Base-by-base conservation (phyloP, 2,888 invertebrate species). In the Drosophila anceps region DNA sequence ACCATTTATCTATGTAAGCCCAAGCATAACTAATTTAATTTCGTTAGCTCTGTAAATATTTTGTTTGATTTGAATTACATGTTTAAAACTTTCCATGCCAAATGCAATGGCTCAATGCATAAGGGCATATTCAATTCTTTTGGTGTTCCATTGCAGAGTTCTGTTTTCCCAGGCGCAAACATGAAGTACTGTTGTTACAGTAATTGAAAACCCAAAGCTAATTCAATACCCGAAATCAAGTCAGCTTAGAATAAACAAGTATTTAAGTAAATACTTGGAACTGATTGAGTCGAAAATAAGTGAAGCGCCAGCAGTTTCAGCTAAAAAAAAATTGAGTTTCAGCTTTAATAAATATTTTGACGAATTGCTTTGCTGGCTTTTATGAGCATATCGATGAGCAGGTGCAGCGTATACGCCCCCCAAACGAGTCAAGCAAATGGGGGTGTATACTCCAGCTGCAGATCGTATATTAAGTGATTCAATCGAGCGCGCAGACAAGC, bases 371-470 rank as follows among this genome's bases (percentile, higher is more conserved):
- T 43, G 55, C 20, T 37, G 39, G 20, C 37, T 33, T 43, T n/a
- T 50, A 37, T 27, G 31, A 12, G 20, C 37, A 37, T 44, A 63
- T 73, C 54, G 79, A 74, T 55, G 51, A 13, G 70, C 76, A 79
- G 80, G 76, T 77, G 76, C 76, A 75, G 76, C 15, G 27, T 15
- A 4, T 54, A 77, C 76, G 66, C 76, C 76, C 70, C 65, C 15
- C 15, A 6, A 6, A 5, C 41, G 5, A 43, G n/a, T 39, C n/a
- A 12, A 10, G 46, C 10, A 2, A 29, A n/a, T 58, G 7, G 41
- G 63, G 79, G 79, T 67, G 79, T 79, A 15, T 39, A 65, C 51
- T 20, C 12, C 29, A 13, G 39, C 37, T 44, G 43, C 44, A 53
- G 67, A 74, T 50, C 46, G 55, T 24, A 39, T 50, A 79, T 79